These are phyloP conservation scores for Smittia aterrima DNA, from an alignment of 2,888 invertebrate species.

Conservation along the genomic window DNA sequence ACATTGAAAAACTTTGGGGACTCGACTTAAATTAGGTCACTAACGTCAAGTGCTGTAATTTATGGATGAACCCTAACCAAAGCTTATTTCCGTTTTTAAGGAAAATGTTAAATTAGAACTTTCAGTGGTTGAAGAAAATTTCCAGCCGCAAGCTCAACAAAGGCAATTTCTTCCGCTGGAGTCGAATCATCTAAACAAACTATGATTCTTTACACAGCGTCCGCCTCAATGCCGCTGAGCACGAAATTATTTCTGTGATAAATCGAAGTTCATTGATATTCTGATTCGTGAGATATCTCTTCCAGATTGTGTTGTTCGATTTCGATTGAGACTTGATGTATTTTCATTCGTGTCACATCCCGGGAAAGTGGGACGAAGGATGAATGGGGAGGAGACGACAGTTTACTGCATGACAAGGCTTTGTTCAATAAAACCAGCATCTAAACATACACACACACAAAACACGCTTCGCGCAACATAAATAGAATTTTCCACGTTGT, in stretches of 20 bases:
- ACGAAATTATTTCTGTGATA: not conserved
- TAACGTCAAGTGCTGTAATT: too few relatives aligned
- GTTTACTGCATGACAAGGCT: not conserved
- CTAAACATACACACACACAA: not conserved
- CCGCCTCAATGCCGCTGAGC: too few relatives aligned
- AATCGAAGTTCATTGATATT: not conserved
- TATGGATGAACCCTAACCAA: too few relatives aligned
- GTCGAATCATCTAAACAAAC: too few relatives aligned
- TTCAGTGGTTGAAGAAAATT: too few relatives aligned
- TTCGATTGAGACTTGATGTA: conserved; percentile 3
- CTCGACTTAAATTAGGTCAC: too few relatives aligned
- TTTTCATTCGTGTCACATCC: conserved; percentile 11
- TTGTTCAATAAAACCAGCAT: not conserved
- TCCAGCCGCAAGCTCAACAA: too few relatives aligned
- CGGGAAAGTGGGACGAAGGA: not conserved
- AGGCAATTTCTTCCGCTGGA: too few relatives aligned
- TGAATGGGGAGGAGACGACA: not conserved
- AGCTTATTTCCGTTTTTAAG: too few relatives aligned
- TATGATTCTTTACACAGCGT: too few relatives aligned
- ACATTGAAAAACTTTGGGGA: too few relatives aligned
- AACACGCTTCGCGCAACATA: not conserved
- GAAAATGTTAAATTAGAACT: too few relatives aligned
- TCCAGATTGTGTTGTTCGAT: not conserved
- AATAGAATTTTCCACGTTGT: conserved; percentile 14
- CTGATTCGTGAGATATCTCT: not conserved